A percentile compares a stretch with the other conserved stretches of the same genome.
phyloP scores from a whole-genome alignment of 1,140 invertebrate species.

The Theocolax elegans region DNA sequence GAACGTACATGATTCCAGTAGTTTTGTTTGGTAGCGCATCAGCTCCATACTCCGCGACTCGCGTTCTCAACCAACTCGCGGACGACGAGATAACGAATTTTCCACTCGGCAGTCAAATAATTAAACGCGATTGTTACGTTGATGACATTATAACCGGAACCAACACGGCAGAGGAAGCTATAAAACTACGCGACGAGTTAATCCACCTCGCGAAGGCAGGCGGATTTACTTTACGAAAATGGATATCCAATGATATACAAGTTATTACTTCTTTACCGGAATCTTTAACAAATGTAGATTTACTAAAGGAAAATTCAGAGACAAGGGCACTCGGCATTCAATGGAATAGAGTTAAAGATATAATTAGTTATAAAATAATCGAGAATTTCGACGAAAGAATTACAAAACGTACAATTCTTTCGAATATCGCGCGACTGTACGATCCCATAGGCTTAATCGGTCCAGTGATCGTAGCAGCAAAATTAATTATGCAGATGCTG shows the following conservation, averaged over 20 bases:
- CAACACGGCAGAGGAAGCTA: not conserved
- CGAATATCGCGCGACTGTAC: slow-evolving; percentile 4
- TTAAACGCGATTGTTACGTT: slow-evolving; percentile 13
- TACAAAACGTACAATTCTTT: slow-evolving; percentile 8
- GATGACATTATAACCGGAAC: slow-evolving; percentile 9
- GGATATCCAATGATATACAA: not conserved
- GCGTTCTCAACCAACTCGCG: not conserved
- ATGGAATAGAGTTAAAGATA: slow-evolving; percentile 1
- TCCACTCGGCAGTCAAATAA: not conserved
- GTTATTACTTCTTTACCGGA: not conserved
- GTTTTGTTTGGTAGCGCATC: slow-evolving; percentile 8
- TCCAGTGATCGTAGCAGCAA: not conserved
- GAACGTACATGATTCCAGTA: not conserved
- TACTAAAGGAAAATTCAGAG: not conserved
- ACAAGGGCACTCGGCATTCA: not conserved
- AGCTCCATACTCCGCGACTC: slow-evolving; percentile 2
- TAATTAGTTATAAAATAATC: not conserved
- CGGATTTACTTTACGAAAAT: too few relatives aligned
- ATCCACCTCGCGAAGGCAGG: not conserved
- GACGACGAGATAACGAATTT: not conserved
- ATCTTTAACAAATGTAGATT: not conserved
- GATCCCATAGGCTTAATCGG: slow-evolving; percentile 18
- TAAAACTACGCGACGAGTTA: not conserved
- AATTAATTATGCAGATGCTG: slow-evolving; percentile 1
- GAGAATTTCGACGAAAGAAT: not conserved